phyloP scores from a whole-genome alignment of 2,888 invertebrate species.

The Microchrysa polita region DNA sequence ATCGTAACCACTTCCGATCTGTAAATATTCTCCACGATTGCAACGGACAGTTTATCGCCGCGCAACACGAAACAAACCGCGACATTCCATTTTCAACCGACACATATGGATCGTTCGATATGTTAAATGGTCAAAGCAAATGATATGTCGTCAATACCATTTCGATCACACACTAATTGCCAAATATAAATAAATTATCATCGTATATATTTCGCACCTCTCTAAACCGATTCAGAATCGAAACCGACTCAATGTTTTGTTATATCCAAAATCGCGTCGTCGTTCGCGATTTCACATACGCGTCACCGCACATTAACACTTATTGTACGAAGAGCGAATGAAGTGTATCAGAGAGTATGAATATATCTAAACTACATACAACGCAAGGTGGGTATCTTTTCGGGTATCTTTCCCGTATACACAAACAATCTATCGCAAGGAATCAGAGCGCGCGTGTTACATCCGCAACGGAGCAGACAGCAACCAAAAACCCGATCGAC shows the following conservation, averaged over 20 bases:
- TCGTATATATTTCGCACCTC: conserved; percentile 28
- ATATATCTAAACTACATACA: too few species aligned
- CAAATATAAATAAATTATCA: conserved; percentile 12
- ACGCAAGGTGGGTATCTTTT: background rate
- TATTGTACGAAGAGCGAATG: background rate
- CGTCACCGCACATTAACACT: too few species aligned
- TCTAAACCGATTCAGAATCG: background rate
- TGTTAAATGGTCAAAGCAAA: background rate
- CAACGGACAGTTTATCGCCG: background rate
- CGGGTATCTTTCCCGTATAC: background rate
- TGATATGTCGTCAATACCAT: background rate
- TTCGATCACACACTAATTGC: conserved; percentile 1
- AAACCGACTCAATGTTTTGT: background rate
- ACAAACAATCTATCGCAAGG: conserved; percentile 1
- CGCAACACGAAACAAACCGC: background rate
- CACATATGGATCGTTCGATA: background rate
- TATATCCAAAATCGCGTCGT: background rate
- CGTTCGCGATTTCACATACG: background rate
- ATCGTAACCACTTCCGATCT: background rate
- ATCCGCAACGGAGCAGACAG: background rate
- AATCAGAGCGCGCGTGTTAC: background rate
- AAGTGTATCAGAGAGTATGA: background rate
- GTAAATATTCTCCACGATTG: background rate
- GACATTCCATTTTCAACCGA: background rate
- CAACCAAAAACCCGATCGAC: conserved; percentile 40